phyloP scores from a whole-genome alignment of 2,113 vertebrate genomes.

The Oncorhynchus tshawytscha region DNA sequence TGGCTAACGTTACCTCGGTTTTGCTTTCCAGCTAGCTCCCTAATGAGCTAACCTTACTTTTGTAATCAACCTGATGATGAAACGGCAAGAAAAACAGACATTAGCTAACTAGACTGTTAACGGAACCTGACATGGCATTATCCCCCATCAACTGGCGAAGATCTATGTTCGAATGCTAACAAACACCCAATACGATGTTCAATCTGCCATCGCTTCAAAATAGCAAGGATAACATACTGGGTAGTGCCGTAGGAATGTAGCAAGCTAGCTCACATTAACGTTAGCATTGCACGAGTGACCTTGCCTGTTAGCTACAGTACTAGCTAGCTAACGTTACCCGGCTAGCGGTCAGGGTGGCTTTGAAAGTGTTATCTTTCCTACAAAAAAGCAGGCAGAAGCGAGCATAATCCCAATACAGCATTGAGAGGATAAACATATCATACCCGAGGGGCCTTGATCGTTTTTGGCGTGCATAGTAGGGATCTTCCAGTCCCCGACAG shows the following conservation, averaged over 20 bases:
- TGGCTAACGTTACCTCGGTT: no score
- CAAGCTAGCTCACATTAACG: neutral
- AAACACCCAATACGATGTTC: no score
- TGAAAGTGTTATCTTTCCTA: neutral
- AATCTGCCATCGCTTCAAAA: no score
- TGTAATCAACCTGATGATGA: no score
- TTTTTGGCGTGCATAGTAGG: slow-evolving; percentile 63
- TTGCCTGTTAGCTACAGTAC: slow-evolving; percentile 48
- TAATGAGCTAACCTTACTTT: no score
- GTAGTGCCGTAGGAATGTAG: slow-evolving; percentile 1
- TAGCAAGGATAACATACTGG: no score
- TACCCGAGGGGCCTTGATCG: slow-evolving; percentile 62
- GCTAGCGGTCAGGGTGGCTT: neutral
- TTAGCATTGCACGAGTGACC: slow-evolving; percentile 37
- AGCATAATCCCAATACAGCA: rapidly evolving
- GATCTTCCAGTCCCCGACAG: slow-evolving; percentile 65
- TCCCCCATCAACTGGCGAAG: no score
- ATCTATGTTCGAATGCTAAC: no score
- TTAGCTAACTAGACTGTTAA: no score
- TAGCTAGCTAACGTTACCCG: neutral
- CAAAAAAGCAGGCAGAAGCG: neutral
- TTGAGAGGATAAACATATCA: rapidly evolving
- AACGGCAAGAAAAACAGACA: no score
- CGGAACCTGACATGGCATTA: no score
- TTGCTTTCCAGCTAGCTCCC: no score